These are phyloP conservation scores for Petaurus breviceps DNA, from an alignment of 2,113 vertebrate species.

Conservation along the genomic window DNA sequence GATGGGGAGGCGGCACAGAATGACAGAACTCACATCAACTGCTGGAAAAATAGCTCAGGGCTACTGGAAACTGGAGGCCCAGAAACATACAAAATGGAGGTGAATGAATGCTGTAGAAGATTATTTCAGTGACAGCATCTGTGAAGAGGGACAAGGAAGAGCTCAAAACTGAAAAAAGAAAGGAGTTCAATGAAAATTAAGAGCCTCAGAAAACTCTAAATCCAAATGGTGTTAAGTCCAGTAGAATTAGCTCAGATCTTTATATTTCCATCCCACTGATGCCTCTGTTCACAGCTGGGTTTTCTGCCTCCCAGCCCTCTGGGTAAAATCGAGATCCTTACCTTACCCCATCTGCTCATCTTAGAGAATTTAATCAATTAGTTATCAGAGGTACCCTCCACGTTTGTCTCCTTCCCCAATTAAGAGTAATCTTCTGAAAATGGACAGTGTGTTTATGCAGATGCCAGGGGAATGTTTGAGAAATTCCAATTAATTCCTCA, in stretches of 20 bases:
- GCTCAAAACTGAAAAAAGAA: background rate
- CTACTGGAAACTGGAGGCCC: slow-evolving; percentile 37
- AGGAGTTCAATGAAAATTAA: slow-evolving; percentile 2
- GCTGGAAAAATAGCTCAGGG: background rate
- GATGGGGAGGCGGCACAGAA: slow-evolving; percentile 9
- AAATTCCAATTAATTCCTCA: slow-evolving; percentile 70
- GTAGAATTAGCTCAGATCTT: slow-evolving; percentile 43
- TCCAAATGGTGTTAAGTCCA: background rate
- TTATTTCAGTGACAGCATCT: background rate
- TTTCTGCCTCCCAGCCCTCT: slow-evolving; percentile 50
- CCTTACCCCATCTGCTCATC: slow-evolving; percentile 22
- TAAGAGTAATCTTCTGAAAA: slow-evolving; percentile 64
- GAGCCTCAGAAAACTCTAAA: slow-evolving; percentile 1
- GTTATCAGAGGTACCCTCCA: slow-evolving; percentile 33
- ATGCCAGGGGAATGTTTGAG: background rate
- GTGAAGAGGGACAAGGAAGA: background rate
- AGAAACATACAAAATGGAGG: slow-evolving; percentile 15
- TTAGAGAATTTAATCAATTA: slow-evolving; percentile 65
- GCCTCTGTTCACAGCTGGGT: background rate
- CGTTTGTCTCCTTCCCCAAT: slow-evolving; percentile 45
- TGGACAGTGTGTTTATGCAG: slow-evolving; percentile 15
- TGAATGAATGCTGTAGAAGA: background rate
- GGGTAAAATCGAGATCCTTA: slow-evolving; percentile 48
- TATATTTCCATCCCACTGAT: slow-evolving; percentile 20
- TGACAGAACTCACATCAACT: background rate